Evolutionary conservation across 2,797 vertebrate species (phyloP).

Genomic region (Rhyacichthys aspro): DNA sequence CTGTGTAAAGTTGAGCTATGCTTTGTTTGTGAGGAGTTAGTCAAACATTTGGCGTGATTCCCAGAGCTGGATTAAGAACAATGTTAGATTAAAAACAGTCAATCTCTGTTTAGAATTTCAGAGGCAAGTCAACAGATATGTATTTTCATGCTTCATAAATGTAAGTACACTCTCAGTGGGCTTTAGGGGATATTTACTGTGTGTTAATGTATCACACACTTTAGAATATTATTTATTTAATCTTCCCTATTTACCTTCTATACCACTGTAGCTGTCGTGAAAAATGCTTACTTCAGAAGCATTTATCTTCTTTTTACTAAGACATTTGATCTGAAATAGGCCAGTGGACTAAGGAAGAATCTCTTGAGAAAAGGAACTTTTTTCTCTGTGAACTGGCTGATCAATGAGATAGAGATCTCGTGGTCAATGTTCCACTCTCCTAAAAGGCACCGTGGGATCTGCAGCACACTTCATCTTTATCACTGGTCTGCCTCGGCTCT

Average conservation of each 20-base stretch:
- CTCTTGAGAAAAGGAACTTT: constrained; percentile 52
- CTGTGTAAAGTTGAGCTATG: constrained; percentile 37
- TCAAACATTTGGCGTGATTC: constrained; percentile 59
- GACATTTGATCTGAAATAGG: constrained; percentile 37
- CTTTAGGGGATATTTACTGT: constrained; percentile 4
- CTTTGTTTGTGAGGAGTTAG: constrained; percentile 47
- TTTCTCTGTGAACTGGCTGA: constrained; percentile 58
- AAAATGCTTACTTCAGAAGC: constrained; percentile 14
- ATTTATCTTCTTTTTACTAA: constrained; percentile 27
- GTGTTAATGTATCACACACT: constrained; percentile 27
- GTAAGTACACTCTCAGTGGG: constrained; percentile 6
- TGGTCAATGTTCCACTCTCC: constrained; percentile 74
- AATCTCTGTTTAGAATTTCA: constrained; percentile 12
- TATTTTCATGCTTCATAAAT: constrained; percentile 27
- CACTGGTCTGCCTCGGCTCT: constrained; percentile 58
- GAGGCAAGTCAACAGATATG: constrained; percentile 24
- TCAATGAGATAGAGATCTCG: constrained; percentile 75
- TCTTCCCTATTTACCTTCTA: constrained; percentile 6
- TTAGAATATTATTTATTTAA: constrained; percentile 2
- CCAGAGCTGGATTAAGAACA: constrained; percentile 52
- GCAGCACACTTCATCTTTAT: constrained; percentile 70
- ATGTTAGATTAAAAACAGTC: constrained; percentile 32
- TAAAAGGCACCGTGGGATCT: constrained; percentile 71
- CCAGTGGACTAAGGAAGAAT: constrained; percentile 34
- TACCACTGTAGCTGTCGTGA: constrained; percentile 13